These are phyloP conservation scores for Cynodonichthys magdalenae DNA, from an alignment of 2,797 vertebrate species.

Conservation along the genomic window DNA sequence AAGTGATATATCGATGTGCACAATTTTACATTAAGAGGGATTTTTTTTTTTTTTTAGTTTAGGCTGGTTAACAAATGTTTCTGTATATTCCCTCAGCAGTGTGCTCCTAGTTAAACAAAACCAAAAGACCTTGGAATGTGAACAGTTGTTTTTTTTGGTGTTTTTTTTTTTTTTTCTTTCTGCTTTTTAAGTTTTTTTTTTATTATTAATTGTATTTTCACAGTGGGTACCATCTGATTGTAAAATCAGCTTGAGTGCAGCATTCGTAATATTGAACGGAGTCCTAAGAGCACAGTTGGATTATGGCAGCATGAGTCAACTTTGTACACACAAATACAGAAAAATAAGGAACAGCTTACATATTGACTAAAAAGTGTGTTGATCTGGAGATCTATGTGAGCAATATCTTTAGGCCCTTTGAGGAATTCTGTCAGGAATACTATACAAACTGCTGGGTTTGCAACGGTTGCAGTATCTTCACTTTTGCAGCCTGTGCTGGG, in stretches of 20 bases:
- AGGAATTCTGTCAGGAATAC: conserved; percentile 48
- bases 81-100: conserved; percentile 7
- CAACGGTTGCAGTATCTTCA: conserved; percentile 6
- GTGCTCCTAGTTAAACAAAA: conserved; percentile 17
- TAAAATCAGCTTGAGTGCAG: conserved; percentile 51
- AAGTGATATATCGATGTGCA: conserved; percentile 1
- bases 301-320: conserved; percentile 56
- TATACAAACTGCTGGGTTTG: conserved; percentile 35
- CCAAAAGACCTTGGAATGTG: conserved; percentile 29
- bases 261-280: conserved; percentile 55
- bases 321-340: conserved; percentile 36
- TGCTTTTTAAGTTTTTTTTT: background rate
- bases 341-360: conserved; percentile 47
- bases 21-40: conserved; percentile 8
- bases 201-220: conserved; percentile 12
- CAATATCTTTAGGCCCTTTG: conserved; percentile 39
- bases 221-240: conserved; percentile 35
- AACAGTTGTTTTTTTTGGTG: too few species aligned
- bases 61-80: conserved; percentile 15
- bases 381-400: conserved; percentile 48
- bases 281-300: conserved; percentile 42
- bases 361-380: conserved; percentile 48
- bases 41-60: conserved; percentile 10
- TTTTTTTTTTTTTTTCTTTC: background rate
- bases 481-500: conserved; percentile 21